Base-by-base conservation (phyloP, 2,888 invertebrate genomes). In the Epinotia bilunana region DNA sequence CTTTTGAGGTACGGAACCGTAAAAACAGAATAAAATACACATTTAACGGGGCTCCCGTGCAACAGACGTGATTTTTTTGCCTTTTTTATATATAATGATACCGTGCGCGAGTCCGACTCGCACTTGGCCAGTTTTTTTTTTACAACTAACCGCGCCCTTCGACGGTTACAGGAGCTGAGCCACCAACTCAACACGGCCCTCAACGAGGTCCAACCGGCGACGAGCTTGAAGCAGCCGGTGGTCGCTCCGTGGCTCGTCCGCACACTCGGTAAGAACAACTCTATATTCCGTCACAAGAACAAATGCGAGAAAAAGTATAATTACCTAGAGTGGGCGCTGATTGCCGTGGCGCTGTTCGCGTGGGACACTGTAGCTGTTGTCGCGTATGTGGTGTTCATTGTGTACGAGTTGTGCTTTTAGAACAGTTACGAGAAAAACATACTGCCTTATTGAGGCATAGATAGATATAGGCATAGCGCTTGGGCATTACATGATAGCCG, bases 211-310 rank as follows among this genome's bases (percentile, higher is more conserved):
- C 94, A 94, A 77, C 76, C 91, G 0, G 89, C 90, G 0, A 88
- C 93, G 85, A 91, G 89, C 67, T 93, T 92, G 81, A 93, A 92
- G 73, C 92, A 93, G 72, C 92, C 92, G 69, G 83, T 93, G 0
- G 99, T 98, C 96, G 96, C 99, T 39, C 97, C 98, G 0, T 99
- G 99, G 99, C 95, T 99, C 72, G 98, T 98, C 79, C 98, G 99
- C 91, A 99, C 99, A 0, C 95, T 99, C 46, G 93, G 94, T 94
- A 83, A 95, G 95, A 65, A 71, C 43, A 18, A 23, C 20, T 46
- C 13, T 9, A 12, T 13, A 7, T 72, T 60, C 60, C 62, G 67
- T 65, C 43, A 46, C 13, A 67, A 71, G 57, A 55, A 57, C 13
- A 70, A 68, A 13, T 28, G 9, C 12, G 3, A 12, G 2, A 7